phyloP scores from a whole-genome alignment of 2,888 invertebrate species.

The Dioctria linearis region DNA sequence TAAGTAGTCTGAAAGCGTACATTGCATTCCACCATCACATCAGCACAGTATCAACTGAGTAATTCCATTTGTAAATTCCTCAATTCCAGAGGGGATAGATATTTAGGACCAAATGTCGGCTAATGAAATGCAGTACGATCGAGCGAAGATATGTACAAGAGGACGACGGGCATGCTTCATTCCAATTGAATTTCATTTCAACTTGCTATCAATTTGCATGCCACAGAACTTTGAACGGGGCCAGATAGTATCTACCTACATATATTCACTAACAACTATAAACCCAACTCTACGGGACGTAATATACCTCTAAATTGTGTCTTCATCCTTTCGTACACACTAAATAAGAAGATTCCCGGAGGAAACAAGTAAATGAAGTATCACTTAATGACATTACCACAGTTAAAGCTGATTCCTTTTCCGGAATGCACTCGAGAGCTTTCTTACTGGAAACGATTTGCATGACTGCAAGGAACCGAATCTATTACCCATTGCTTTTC shows the following conservation, averaged over 20 bases:
- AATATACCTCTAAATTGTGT: conserved; percentile 39
- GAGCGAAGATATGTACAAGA: not conserved
- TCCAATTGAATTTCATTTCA: conserved; percentile 49
- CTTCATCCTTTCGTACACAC: not conserved
- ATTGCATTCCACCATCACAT: not conserved
- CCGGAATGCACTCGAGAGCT: conserved; percentile 22
- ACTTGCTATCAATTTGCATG: conserved; percentile 40
- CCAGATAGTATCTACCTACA: no score
- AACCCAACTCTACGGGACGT: not conserved
- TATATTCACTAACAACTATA: not conserved
- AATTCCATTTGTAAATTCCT: conserved; percentile 26
- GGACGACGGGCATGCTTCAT: conserved; percentile 25
- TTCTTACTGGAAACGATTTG: conserved; percentile 30
- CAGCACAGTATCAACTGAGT: conserved; percentile 2
- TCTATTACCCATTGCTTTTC: conserved; percentile 12
- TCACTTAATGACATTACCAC: conserved; percentile 57
- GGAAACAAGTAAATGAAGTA: conserved; percentile 54
- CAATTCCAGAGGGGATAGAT: conserved; percentile 6
- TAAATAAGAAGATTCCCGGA: conserved; percentile 28
- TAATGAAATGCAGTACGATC: conserved; percentile 41
- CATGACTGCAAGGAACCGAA: conserved; percentile 29
- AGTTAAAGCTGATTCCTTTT: conserved; percentile 47
- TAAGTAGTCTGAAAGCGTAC: conserved; percentile 1
- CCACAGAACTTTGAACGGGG: conserved; percentile 4
- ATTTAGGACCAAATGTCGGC: conserved; percentile 36